phyloP scores from a whole-genome alignment of 2,113 vertebrate species.

The Apodemus speciosus region DNA sequence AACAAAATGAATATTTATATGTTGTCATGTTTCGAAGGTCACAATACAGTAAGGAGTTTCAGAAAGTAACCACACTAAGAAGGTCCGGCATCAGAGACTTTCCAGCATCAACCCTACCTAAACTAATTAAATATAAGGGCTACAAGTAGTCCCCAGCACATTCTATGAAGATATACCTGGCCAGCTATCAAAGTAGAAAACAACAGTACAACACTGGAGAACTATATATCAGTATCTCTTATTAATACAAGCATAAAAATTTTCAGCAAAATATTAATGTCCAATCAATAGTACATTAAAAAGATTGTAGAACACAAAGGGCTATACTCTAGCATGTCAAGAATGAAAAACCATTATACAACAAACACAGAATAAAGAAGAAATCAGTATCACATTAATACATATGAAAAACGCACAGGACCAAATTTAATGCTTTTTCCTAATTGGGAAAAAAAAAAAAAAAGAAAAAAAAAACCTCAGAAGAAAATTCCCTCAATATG shows the following conservation, averaged over 20 bases:
- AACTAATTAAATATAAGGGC: neutral
- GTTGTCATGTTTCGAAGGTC: neutral
- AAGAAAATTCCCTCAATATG: neutral
- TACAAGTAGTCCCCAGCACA: neutral
- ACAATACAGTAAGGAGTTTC: neutral
- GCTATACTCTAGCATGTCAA: neutral
- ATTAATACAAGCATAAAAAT: neutral
- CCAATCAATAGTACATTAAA: conserved; percentile 1
- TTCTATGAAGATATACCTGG: neutral
- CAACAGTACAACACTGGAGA: neutral
- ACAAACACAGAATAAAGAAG: neutral
- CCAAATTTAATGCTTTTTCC: conserved; percentile 36
- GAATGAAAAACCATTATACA: neutral
- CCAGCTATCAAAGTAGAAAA: neutral
- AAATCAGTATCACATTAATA: neutral
- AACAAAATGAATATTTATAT: neutral
- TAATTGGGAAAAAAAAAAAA: neutral
- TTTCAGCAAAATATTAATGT: neutral
- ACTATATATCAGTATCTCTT: neutral
- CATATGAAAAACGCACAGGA: neutral
- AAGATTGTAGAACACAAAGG: neutral
- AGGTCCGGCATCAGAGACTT: neutral
- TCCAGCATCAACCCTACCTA: neutral
- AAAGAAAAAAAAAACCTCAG: neutral
- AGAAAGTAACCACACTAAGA: neutral